Conservation (phyloP, 2,797 vertebrate species). For the Macroramphosus scolopax region DNA sequence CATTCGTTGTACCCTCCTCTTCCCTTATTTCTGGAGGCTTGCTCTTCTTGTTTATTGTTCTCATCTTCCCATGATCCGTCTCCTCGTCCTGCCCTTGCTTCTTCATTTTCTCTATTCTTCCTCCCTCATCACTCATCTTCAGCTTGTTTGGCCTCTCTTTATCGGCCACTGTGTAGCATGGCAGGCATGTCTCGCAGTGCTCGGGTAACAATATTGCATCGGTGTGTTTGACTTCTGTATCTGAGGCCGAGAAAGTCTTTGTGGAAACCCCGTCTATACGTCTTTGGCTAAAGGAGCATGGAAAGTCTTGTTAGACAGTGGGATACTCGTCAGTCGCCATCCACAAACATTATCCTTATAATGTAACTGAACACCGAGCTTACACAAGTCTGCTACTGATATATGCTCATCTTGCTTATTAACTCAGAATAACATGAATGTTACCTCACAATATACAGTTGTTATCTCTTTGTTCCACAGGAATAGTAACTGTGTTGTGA, state of each 20-base stretch:
- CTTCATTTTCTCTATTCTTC: not conserved
- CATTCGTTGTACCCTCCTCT: constrained; percentile 39
- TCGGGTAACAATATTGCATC: constrained; percentile 26
- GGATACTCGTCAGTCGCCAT: no score
- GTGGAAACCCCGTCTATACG: constrained; percentile 24
- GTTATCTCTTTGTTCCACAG: no score
- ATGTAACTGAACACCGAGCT: constrained; percentile 28
- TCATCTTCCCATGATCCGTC: constrained; percentile 31
- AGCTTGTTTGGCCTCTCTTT: constrained; percentile 24
- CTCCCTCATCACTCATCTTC: constrained; percentile 6
- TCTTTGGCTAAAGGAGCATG: constrained; percentile 18
- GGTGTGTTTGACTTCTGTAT: constrained; percentile 15
- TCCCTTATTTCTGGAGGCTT: constrained; percentile 4
- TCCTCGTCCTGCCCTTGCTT: constrained; percentile 13
- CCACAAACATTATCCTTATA: constrained; percentile 43
- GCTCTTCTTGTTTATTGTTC: constrained; percentile 15
- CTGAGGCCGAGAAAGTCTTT: constrained; percentile 8
- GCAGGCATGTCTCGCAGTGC: constrained; percentile 27
- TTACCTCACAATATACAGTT: no score
- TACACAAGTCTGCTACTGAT: constrained; percentile 7
- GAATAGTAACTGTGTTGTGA: no score
- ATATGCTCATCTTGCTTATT: constrained; percentile 23
- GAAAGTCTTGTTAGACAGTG: constrained; percentile 18
- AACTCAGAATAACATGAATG: no score
- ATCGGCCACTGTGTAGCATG: constrained; percentile 13